phyloP scores from a whole-genome alignment of 2,797 vertebrate genomes.

The Vireo griseus region DNA sequence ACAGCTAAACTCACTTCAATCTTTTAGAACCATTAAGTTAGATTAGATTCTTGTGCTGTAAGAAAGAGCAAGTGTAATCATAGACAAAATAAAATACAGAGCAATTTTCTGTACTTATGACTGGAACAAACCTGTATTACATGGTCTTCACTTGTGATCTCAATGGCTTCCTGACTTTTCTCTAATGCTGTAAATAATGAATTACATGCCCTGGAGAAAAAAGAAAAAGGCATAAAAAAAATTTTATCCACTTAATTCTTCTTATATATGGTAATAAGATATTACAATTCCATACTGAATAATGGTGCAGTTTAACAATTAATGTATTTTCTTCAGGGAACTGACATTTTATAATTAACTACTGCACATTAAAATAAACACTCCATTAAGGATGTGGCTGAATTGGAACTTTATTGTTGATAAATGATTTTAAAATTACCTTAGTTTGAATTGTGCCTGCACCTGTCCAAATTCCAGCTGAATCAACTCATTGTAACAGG shows the following conservation, averaged over 20 bases:
- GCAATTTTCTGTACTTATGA: background rate
- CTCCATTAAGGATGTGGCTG: background rate
- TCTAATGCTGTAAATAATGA: constrained; percentile 95
- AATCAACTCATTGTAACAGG: constrained; percentile 96
- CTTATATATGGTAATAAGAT: background rate
- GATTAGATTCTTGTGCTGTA: background rate
- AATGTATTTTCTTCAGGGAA: background rate
- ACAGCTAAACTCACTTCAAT: background rate
- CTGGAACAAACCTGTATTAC: constrained; percentile 88
- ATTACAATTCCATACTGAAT: background rate
- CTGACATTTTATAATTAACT: background rate
- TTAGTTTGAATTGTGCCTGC: constrained; percentile 93
- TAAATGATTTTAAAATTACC: constrained; percentile 72
- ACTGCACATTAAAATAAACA: background rate
- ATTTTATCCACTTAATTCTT: background rate
- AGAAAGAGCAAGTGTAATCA: background rate
- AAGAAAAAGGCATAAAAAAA: background rate
- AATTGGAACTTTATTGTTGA: background rate
- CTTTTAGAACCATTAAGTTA: background rate
- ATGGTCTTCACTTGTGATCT: constrained; percentile 97
- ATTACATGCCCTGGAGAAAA: constrained; percentile 86
- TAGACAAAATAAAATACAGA: background rate
- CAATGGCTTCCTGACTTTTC: constrained; percentile 96
- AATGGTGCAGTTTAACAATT: background rate
- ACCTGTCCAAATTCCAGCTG: constrained; percentile 94